Percentiles rank a stretch among this genome's conserved stretches.
phyloP scores from a whole-genome alignment of 1,140 invertebrate species.

The Lepidurus couesii region DNA sequence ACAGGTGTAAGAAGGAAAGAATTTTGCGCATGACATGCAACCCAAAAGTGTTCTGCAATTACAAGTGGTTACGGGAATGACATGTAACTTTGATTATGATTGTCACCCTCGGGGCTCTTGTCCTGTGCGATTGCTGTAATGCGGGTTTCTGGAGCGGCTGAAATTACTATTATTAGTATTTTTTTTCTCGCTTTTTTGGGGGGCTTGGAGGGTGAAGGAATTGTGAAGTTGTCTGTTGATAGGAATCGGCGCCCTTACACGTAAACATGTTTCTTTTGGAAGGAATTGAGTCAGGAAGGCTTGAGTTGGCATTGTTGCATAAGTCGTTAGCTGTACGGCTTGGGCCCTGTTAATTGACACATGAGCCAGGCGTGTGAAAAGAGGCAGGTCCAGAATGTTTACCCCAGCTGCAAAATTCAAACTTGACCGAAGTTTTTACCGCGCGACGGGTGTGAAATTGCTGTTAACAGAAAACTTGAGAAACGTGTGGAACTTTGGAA shows the following conservation, averaged over 20 bases:
- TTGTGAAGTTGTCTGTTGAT: no score
- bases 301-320: background rate
- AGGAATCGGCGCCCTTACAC: no score
- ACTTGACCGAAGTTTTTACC: no score
- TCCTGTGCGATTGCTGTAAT: background rate
- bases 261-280: no score
- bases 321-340: background rate
- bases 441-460: background rate
- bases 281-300: no score
- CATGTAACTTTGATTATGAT: background rate
- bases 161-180: no score
- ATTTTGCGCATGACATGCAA: background rate
- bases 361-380: constrained; percentile 21
- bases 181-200: no score
- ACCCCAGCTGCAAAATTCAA: background rate
- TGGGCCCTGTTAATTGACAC: background rate
- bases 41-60: background rate
- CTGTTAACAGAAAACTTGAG: background rate
- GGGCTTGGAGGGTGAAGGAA: no score
- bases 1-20: background rate
- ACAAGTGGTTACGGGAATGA: background rate
- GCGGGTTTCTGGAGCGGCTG: no score
- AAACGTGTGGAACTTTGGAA: no score
- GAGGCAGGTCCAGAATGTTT: background rate
- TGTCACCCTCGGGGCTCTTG: background rate